phyloP scores from a whole-genome alignment of 2,888 invertebrate species.

The Apamea sordens region DNA sequence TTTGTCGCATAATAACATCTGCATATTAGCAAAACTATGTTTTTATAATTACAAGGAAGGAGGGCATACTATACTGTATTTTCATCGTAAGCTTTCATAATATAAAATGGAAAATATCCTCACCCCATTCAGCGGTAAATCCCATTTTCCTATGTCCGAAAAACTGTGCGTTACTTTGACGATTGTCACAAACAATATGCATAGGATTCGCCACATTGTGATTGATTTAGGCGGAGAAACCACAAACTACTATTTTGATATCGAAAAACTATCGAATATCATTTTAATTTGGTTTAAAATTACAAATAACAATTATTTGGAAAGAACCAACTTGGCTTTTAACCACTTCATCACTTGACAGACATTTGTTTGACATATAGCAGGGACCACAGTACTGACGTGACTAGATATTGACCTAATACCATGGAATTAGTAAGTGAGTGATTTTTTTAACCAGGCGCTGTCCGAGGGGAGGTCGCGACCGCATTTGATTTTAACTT shows the following conservation, averaged over 20 bases:
- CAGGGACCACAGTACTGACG: background rate
- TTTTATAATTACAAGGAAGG: background rate
- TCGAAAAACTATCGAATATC: conserved; percentile 64
- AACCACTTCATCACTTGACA: conserved; percentile 50
- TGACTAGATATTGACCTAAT: too few relatives aligned
- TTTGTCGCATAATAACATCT: conserved; percentile 10
- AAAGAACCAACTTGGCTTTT: conserved; percentile 22
- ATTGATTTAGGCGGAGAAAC: conserved; percentile 36
- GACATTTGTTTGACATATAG: conserved; percentile 57
- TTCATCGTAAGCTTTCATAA: conserved; percentile 3
- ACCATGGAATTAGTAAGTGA: too few relatives aligned
- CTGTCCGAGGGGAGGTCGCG: too few relatives aligned
- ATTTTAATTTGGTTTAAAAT: conserved; percentile 65
- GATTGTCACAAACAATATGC: conserved; percentile 77
- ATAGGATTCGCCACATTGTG: conserved; percentile 79
- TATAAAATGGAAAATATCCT: conserved; percentile 60
- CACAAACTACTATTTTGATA: conserved; percentile 64
- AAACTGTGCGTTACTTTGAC: conserved; percentile 83
- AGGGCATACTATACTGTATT: background rate
- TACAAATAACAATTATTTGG: conserved; percentile 60
- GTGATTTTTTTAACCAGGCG: too few relatives aligned
- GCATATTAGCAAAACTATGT: background rate
- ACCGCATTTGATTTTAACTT: too few relatives aligned
- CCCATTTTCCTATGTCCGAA: conserved; percentile 93
- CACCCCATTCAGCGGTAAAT: conserved; percentile 90